Conservation (phyloP, 2,888 invertebrate species). For the Magallana nippona region DNA sequence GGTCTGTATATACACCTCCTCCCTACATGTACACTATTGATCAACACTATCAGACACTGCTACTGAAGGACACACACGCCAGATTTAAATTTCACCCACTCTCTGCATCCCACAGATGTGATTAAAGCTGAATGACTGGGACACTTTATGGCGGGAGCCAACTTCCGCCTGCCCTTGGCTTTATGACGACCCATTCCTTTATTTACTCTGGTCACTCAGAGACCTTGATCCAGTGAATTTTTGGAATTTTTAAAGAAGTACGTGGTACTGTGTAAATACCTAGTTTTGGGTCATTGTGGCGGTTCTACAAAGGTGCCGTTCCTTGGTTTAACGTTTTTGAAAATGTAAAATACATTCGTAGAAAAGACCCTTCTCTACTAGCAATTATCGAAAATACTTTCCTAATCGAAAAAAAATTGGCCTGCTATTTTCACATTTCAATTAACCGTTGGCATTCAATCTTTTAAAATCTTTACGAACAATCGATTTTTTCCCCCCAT, state of each 20-base stretch:
- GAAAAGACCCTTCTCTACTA: neutral
- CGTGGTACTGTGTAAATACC: too few relatives aligned
- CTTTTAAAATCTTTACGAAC: too few relatives aligned
- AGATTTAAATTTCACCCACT: constrained; percentile 12
- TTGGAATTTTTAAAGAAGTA: neutral
- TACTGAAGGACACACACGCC: neutral
- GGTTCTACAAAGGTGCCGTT: too few relatives aligned
- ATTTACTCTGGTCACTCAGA: constrained; percentile 10
- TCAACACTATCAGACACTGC: too few relatives aligned
- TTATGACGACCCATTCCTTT: neutral
- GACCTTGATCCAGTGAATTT: constrained; percentile 1
- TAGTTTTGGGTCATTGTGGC: too few relatives aligned
- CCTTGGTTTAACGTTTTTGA: neutral
- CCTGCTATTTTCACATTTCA: too few relatives aligned
- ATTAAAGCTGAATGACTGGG: neutral
- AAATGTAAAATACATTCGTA: neutral
- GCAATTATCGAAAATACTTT: too few relatives aligned
- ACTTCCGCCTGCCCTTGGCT: neutral
- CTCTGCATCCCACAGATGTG: constrained; percentile 18
- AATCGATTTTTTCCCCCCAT: too few relatives aligned
- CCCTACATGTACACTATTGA: too few relatives aligned
- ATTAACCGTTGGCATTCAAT: too few relatives aligned
- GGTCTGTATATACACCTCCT: too few relatives aligned
- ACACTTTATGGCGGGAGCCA: neutral
- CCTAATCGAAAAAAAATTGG: too few relatives aligned